These are phyloP conservation scores for Anorthoa munda DNA, from an alignment of 2,888 invertebrate species.

Conservation along the genomic window DNA sequence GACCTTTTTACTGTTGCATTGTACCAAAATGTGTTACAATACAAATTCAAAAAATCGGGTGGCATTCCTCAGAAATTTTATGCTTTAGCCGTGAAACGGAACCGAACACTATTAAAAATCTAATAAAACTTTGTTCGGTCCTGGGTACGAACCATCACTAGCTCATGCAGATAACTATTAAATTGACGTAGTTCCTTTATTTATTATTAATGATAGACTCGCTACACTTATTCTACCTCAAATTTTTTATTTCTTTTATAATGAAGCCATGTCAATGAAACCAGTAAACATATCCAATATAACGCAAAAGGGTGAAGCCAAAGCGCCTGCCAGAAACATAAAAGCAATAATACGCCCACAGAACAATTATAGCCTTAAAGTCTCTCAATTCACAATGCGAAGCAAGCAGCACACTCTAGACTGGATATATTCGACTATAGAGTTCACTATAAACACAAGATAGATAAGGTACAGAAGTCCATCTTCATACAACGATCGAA, in stretches of 20 bases:
- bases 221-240: no score
- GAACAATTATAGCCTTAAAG: conserved; percentile 39
- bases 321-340: conserved; percentile 50
- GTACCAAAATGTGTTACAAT: no score
- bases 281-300: background rate
- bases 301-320: background rate
- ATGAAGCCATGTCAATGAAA: background rate
- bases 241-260: background rate
- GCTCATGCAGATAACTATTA: no score
- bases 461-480: conserved; percentile 7
- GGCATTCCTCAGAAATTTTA: no score
- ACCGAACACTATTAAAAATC: no score
- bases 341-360: conserved; percentile 53
- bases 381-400: conserved; percentile 27
- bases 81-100: no score
- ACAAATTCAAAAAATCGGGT: no score
- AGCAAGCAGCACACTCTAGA: conserved; percentile 32
- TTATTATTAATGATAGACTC: no score
- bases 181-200: background rate
- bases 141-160: no score
- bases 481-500: background rate
- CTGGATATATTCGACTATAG: conserved; percentile 36
- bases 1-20: no score
- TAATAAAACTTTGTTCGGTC: no score
- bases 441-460: background rate